Percentiles rank a stretch among this genome's conserved stretches.
Conservation (phyloP, 2,888 invertebrate genomes). For the Chesias legatella region DNA sequence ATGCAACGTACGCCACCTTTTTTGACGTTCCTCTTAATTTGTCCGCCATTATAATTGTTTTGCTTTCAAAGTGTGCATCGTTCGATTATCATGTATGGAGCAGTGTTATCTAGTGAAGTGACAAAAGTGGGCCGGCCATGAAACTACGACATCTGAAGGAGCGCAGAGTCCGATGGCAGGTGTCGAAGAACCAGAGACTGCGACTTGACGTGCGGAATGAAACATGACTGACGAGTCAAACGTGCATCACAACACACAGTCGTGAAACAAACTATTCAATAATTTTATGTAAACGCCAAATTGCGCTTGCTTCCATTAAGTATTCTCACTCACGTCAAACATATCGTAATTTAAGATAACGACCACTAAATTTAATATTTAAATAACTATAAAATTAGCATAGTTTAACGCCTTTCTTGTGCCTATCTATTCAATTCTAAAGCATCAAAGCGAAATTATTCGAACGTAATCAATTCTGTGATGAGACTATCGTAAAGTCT, state of each 20-base stretch:
- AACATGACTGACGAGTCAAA: conserved; percentile 60
- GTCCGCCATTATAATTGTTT: conserved; percentile 34
- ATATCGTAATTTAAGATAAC: conserved; percentile 69
- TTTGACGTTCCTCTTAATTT: conserved; percentile 33
- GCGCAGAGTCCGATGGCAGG: conserved; percentile 71
- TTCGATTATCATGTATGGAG: conserved; percentile 53
- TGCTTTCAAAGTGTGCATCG: conserved; percentile 32
- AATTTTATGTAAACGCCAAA: conserved; percentile 61
- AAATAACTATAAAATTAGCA: conserved; percentile 51
- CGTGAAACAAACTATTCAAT: conserved; percentile 35
- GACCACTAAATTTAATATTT: conserved; percentile 48
- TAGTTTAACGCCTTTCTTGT: conserved; percentile 74
- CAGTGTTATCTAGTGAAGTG: conserved; percentile 70
- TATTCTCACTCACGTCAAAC: conserved; percentile 65
- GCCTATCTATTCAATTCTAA: conserved; percentile 73
- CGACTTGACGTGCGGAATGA: conserved; percentile 74
- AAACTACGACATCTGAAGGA: conserved; percentile 63
- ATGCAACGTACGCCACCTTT: conserved; percentile 57
- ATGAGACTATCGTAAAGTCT: conserved; percentile 60
- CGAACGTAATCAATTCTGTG: conserved; percentile 61
- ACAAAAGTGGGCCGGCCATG: conserved; percentile 77
- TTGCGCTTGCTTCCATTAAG: conserved; percentile 76
- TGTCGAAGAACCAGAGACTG: conserved; percentile 74
- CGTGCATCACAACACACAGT: conserved; percentile 26
- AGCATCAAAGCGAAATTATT: conserved; percentile 54